Evolutionary conservation across 2,797 vertebrate species (phyloP), one percentile per base, ranked within the genome.

Genomic region (Dendrocincla tyrannina): DNA sequence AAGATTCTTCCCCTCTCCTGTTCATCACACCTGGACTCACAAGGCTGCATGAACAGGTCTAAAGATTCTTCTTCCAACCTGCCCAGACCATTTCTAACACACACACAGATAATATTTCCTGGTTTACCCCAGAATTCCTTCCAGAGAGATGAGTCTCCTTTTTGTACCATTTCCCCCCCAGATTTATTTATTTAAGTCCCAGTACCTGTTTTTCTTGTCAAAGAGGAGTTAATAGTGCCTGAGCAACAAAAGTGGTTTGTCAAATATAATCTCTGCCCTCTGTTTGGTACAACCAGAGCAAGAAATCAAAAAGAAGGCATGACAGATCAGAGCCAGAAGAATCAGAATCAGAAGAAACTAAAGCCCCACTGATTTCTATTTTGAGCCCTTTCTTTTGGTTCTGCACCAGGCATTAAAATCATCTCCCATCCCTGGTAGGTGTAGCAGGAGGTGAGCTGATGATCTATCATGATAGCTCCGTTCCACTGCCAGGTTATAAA

Each of bases 361-460:
- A 84, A 91, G 46, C 28, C 69, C 12, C 28, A 22, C 33, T 44
- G 55, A 56, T 28, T 91, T 66, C n/a, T 74, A 18, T 84, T 92
- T 83, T 56, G 82, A 95, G 87, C 85, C 85, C 91, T 96, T 95
- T 85, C 87, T 77, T 86, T 81, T 47, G 20, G 18, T 72, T 93
- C 58, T 92, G 46, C 58, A 22, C 13, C 10, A 50, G 73, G 53
- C 62, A 22, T 73, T 84, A 22, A 91, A 89, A 60, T 25, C n/a
- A 17, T 5, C 42, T 85, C 68, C 42, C 30, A 3, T 10, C 56
- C 33, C 64, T 78, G 49, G 41, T 22, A 68, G 60, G 33, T 74
- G 73, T 49, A 17, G 37, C 9, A 88, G 88, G 63, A 93, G 46
- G 59, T 46, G 10, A 7, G 87, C 12, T 80, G 60, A 52, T 33